Evolutionary conservation across 2,797 vertebrate genomes (phyloP).

Genomic region (Peromyscus nudipes): DNA sequence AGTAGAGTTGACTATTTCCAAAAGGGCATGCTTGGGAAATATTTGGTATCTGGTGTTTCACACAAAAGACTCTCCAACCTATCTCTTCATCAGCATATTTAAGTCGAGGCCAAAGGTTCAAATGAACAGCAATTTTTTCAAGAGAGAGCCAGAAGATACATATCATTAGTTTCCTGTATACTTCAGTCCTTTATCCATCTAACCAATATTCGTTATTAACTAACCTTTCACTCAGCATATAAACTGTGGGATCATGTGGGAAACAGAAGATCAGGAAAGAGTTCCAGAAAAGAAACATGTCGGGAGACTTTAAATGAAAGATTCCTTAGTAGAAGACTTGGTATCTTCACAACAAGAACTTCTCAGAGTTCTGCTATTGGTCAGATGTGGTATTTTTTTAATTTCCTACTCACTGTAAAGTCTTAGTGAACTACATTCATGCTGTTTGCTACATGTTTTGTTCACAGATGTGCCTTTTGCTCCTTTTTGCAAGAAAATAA

Average conservation of each 20-base stretch:
- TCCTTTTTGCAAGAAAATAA: background rate
- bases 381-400: background rate
- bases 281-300: background rate
- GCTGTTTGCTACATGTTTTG: background rate
- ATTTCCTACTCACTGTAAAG: background rate
- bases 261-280: background rate
- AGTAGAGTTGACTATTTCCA: background rate
- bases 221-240: background rate
- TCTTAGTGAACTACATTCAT: too few relatives aligned
- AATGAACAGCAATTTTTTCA: background rate
- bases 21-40: background rate
- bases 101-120: background rate
- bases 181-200: background rate
- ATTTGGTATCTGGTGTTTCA: background rate
- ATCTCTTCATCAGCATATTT: background rate
- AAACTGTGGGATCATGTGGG: background rate
- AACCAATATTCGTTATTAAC: constrained; percentile 33
- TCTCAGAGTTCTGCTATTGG: background rate
- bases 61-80: too few relatives aligned
- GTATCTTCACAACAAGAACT: background rate
- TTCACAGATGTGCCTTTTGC: background rate
- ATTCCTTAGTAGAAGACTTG: background rate
- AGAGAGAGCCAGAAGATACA: background rate
- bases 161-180: too few relatives aligned
- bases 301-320: background rate